Percentiles rank a stretch among this genome's conserved stretches.
phyloP scores from a whole-genome alignment of 2,113 vertebrate species.

The Odontophorus gujanensis region DNA sequence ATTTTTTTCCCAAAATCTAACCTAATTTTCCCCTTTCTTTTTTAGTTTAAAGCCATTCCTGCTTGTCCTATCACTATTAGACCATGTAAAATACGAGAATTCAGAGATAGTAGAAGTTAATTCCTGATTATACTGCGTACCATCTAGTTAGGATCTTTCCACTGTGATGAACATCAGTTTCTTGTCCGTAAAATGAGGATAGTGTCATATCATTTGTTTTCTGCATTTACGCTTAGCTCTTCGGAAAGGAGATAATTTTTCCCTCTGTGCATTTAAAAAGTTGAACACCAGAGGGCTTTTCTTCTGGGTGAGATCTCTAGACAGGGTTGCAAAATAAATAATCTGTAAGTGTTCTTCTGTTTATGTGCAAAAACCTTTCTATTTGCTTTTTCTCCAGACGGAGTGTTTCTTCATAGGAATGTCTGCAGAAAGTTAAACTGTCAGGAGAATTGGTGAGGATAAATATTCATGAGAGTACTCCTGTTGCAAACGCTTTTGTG shows the following conservation, averaged over 20 bases:
- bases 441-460: constrained; percentile 40
- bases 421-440: constrained; percentile 41
- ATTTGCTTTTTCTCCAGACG: neutral
- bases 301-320: constrained; percentile 9
- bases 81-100: neutral
- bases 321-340: neutral
- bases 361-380: constrained; percentile 37
- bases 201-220: neutral
- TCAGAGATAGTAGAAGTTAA: neutral
- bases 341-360: neutral
- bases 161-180: neutral
- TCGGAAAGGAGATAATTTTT: neutral
- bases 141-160: neutral
- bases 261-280: neutral
- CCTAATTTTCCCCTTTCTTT: too few species aligned
- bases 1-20: too few species aligned
- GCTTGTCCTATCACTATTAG: too few species aligned
- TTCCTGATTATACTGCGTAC: neutral
- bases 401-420: constrained; percentile 23
- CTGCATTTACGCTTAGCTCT: neutral
- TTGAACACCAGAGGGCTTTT: constrained; percentile 54
- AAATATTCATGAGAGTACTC: constrained; percentile 66
- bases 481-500: neutral
- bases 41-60: too few species aligned
- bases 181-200: neutral